phyloP scores from a whole-genome alignment of 1,140 invertebrate species.

The Diorhabda carinulata region DNA sequence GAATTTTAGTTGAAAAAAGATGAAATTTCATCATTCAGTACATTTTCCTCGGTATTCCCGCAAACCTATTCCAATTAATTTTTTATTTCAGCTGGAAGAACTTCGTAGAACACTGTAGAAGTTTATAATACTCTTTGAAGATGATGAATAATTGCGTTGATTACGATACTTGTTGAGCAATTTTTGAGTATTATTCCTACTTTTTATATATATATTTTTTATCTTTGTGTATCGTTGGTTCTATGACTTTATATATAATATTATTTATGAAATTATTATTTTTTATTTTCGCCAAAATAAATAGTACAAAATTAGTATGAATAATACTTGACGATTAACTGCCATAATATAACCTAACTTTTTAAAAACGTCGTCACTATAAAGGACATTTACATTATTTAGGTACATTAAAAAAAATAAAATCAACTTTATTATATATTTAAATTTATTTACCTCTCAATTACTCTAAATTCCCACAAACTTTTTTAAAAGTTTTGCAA shows the following conservation, averaged over 20 bases:
- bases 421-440: no score
- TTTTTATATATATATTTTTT: neutral
- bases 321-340: slow-evolving; percentile 1
- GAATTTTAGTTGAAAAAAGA: no score
- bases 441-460: no score
- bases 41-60: no score
- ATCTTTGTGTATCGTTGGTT: neutral
- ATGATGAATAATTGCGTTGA: no score
- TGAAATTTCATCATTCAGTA: no score
- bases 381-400: no score
- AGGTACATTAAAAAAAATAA: no score
- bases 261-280: neutral
- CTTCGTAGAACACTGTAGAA: slow-evolving; percentile 13
- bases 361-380: no score
- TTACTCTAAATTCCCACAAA: no score
- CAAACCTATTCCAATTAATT: neutral
- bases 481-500: no score
- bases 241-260: neutral
- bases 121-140: neutral
- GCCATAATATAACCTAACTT: neutral
- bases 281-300: neutral
- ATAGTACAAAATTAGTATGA: neutral
- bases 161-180: neutral
- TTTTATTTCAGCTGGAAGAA: slow-evolving; percentile 33
- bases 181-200: neutral